Evolutionary conservation across 2,888 invertebrate species (phyloP), one percentile per base, ranked within the genome.

Genomic region (Cheilosia scutellata): DNA sequence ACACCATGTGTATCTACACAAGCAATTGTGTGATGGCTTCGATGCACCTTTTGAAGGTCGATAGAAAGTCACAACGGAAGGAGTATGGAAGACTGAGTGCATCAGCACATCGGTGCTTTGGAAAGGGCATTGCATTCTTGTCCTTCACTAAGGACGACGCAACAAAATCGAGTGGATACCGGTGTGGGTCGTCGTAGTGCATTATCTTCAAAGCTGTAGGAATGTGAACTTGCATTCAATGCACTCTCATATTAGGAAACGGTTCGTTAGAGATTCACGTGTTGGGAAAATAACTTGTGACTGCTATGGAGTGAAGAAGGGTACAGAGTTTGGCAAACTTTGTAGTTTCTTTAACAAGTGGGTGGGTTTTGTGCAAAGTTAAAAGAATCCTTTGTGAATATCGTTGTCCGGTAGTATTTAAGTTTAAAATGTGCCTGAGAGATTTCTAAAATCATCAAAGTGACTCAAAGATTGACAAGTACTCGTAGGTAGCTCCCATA

Each of bases 111-210:
- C 20, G 20, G 29, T 31, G 42, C 16, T 42, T 57, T 29, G 29
- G 25, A 47, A 58, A 71, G 71, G 62, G 71, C 72, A 63, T 77
- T 86, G 86, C 82, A 86, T 71, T 86, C 33, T 86, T 82, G 86
- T 53, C 86, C 86, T 86, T 77, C 62, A 51, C 66, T 31, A 68
- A 86, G 86, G 86, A 77, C 76, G 86, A 82, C 72, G 76, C 42
- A 65, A 49, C 2, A 37, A 7, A 20, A 20, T 37, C 20, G 5
- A 44, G 55, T 37, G 9, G 44, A 63, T 9, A 25, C 11, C 3
- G 16, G 4, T 25, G 68, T 55, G 37, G 5, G 42, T 9, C 20
- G 44, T 86, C 72, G 62, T 33, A 76, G 31, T 77, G 86, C 82
- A 77, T 82, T 72, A 82, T 66, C 72, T 49, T 82, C 74, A 65